Evolutionary conservation across 2,113 vertebrate genomes (phyloP).

Genomic region (Vimba vimba): DNA sequence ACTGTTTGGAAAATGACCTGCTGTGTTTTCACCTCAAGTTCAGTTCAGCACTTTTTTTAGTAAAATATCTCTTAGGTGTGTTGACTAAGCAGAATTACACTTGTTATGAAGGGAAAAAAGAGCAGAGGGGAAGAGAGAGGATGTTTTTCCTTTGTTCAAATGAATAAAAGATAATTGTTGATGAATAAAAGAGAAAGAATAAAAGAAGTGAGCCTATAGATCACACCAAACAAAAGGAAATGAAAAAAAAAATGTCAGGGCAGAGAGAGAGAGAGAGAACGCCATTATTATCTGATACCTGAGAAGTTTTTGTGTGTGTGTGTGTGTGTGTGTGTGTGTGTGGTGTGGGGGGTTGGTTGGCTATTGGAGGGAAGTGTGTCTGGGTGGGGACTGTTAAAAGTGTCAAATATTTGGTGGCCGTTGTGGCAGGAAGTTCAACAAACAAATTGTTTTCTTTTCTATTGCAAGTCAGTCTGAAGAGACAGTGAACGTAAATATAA

Average conservation of each 20-base stretch:
- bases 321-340: neutral
- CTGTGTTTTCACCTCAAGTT: conserved; percentile 51
- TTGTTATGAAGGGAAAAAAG: neutral
- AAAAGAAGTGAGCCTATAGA: conserved; percentile 16
- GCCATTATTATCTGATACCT: conserved; percentile 42
- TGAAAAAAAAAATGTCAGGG: neutral
- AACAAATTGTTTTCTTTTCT: neutral
- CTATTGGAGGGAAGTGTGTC: neutral
- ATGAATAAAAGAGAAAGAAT: conserved; percentile 31
- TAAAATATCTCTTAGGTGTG: neutral
- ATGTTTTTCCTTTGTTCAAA: conserved; percentile 69
- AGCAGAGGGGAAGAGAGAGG: conserved; percentile 63
- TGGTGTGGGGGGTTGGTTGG: neutral
- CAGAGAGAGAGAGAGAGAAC: neutral
- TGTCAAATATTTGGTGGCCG: conserved; percentile 4
- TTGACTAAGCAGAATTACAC: conserved; percentile 6
- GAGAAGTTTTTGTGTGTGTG: neutral
- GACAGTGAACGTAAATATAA: neutral
- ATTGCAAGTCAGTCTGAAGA: neutral
- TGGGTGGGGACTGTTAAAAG: conserved; percentile 18
- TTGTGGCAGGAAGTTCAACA: neutral
- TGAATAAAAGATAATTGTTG: conserved; percentile 51
- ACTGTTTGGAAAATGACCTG: conserved; percentile 23
- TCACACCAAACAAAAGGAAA: conserved; percentile 37
- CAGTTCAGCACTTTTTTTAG: conserved; percentile 1